Percentiles rank a stretch among this genome's conserved stretches.
These are phyloP conservation scores for Chondrosia reniformis DNA, from an alignment of 37 sponge, comb jelly and placozoan genomes.

Conservation along the genomic window DNA sequence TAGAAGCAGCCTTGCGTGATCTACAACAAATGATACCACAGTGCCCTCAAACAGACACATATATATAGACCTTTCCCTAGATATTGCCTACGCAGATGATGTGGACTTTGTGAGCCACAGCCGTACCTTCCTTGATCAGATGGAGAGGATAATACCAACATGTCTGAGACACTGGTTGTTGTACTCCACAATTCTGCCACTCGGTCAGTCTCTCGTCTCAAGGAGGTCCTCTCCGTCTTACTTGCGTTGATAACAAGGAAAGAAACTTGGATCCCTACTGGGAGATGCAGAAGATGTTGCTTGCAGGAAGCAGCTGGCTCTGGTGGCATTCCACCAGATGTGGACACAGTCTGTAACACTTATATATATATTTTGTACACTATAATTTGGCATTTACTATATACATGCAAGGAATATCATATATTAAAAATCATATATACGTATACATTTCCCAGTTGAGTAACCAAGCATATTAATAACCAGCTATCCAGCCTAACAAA, in stretches of 20 bases:
- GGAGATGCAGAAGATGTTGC: constrained; percentile 27
- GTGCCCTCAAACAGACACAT: constrained; percentile 13
- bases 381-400: too few species aligned
- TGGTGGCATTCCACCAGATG: constrained; percentile 18
- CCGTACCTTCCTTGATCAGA: constrained; percentile 11
- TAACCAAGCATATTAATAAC: too few species aligned
- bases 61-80: constrained; percentile 16
- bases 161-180: constrained; percentile 9
- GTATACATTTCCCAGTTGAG: too few species aligned
- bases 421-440: too few species aligned
- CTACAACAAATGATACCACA: constrained; percentile 9
- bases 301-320: constrained; percentile 23
- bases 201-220: constrained; percentile 11
- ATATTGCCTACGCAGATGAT: constrained; percentile 28
- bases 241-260: too few species aligned
- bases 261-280: constrained; percentile 21
- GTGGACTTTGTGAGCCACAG: constrained; percentile 19
- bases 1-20: constrained; percentile 13
- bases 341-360: constrained; percentile 17
- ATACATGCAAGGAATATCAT: too few species aligned
- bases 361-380: too few species aligned
- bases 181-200: constrained; percentile 10
- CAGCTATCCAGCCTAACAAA: too few species aligned
- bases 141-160: constrained; percentile 1
- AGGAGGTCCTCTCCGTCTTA: constrained; percentile 4